Evolutionary conservation across 1,140 invertebrate species (phyloP).

Genomic region (Meloidogyne exigua): DNA sequence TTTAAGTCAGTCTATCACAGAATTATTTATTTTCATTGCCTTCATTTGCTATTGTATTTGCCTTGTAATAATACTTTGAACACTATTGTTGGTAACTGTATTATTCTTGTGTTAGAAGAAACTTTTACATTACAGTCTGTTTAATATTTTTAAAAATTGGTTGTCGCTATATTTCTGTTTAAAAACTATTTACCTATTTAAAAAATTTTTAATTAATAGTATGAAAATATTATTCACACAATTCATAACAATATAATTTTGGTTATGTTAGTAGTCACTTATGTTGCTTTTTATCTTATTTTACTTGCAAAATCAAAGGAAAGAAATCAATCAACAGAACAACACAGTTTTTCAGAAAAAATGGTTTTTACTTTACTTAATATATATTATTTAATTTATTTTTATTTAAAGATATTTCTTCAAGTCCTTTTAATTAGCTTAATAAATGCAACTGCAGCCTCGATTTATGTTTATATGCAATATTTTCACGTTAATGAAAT

Average conservation of each 20-base stretch:
- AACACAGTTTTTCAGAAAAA: conserved; percentile 1
- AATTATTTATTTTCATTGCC: too few relatives aligned
- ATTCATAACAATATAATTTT: conserved; percentile 11
- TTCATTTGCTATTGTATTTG: too few relatives aligned
- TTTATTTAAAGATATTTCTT: not conserved
- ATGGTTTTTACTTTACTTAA: not conserved
- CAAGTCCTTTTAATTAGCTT: not conserved
- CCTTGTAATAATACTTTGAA: too few relatives aligned
- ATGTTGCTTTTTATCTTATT: not conserved
- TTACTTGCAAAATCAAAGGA: not conserved
- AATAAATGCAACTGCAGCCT: not conserved
- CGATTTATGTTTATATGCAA: conserved; percentile 3
- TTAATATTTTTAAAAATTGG: too few relatives aligned
- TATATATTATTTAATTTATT: not conserved
- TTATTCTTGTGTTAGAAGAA: too few relatives aligned
- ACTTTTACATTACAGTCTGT: too few relatives aligned
- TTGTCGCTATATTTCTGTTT: too few relatives aligned
- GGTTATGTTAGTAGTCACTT: not conserved
- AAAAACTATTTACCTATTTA: too few relatives aligned
- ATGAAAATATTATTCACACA: conserved; percentile 13
- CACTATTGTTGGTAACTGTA: too few relatives aligned
- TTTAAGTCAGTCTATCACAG: too few relatives aligned
- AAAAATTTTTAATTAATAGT: not conserved
- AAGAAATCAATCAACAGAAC: not conserved
- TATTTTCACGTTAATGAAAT: conserved; percentile 3